These are phyloP conservation scores for Oreortyx pictus DNA, from an alignment of 2,797 vertebrate species.

Conservation along the genomic window DNA sequence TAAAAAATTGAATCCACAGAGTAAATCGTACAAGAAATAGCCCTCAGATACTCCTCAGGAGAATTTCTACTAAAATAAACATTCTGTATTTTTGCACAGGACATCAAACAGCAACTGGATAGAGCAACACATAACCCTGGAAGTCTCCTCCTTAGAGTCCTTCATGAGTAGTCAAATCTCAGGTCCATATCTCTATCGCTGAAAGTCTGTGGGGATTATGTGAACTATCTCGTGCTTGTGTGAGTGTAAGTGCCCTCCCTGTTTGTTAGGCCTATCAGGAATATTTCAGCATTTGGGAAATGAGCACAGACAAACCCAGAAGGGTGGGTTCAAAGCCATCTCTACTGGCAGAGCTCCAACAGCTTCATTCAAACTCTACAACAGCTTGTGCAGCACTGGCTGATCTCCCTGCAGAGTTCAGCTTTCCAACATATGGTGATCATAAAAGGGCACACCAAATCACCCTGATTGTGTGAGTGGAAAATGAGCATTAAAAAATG, in stretches of 20 bases:
- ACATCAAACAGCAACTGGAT: neutral
- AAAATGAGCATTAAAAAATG: neutral
- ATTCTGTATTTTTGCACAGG: neutral
- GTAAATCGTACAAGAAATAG: neutral
- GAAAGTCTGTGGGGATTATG: neutral
- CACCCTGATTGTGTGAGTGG: neutral
- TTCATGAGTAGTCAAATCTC: neutral
- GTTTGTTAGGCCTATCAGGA: neutral
- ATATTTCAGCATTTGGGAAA: neutral
- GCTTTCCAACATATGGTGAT: neutral
- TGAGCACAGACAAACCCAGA: neutral
- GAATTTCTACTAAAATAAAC: neutral
- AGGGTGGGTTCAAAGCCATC: neutral
- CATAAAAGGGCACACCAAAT: conserved; percentile 3
- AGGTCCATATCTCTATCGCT: neutral
- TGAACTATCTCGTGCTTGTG: neutral
- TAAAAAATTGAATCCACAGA: neutral
- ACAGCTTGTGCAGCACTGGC: neutral
- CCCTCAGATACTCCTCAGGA: neutral
- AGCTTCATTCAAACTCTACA: neutral
- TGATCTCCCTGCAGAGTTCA: conserved; percentile 1
- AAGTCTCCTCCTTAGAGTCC: neutral
- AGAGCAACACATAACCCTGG: neutral
- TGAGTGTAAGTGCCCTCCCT: neutral
- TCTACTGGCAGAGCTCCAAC: conserved; percentile 19